These are phyloP conservation scores for Anguilla rostrata DNA, from an alignment of 2,113 vertebrate genomes.

Conservation along the genomic window DNA sequence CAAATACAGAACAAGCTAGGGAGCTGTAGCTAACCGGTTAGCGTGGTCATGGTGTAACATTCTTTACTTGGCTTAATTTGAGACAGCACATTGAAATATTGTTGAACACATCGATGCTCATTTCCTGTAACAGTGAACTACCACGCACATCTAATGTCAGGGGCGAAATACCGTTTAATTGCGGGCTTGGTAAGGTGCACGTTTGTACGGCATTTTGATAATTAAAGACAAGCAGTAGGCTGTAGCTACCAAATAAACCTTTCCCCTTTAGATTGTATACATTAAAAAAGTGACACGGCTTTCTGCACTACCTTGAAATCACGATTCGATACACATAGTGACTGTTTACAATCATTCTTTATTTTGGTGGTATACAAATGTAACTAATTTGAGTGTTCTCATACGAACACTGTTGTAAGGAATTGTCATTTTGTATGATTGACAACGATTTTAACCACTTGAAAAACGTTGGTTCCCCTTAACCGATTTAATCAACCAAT, in stretches of 20 bases:
- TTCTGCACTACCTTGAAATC: background rate
- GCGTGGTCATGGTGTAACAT: background rate
- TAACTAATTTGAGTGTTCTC: slow-evolving; percentile 14
- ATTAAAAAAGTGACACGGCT: background rate
- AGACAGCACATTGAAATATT: background rate
- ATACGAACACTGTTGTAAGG: slow-evolving; percentile 34
- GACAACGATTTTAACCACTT: slow-evolving; percentile 64
- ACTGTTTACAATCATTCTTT: background rate
- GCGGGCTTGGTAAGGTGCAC: background rate
- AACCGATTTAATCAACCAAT: slow-evolving; percentile 45
- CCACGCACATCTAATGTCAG: background rate
- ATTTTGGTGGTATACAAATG: background rate
- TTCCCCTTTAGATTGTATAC: background rate
- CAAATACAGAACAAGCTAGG: background rate
- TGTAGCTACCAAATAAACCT: background rate
- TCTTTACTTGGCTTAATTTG: background rate
- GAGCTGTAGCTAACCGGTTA: background rate
- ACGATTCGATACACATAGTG: background rate
- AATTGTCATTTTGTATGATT: slow-evolving; percentile 66
- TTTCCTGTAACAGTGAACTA: background rate
- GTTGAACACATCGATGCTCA: background rate
- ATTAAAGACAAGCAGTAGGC: background rate
- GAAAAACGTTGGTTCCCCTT: slow-evolving; percentile 45
- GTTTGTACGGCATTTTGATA: slow-evolving; percentile 2
- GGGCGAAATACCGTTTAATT: background rate